These are phyloP conservation scores for Macropodus opercularis DNA, from an alignment of 2,797 vertebrate genomes.

Conservation along the genomic window DNA sequence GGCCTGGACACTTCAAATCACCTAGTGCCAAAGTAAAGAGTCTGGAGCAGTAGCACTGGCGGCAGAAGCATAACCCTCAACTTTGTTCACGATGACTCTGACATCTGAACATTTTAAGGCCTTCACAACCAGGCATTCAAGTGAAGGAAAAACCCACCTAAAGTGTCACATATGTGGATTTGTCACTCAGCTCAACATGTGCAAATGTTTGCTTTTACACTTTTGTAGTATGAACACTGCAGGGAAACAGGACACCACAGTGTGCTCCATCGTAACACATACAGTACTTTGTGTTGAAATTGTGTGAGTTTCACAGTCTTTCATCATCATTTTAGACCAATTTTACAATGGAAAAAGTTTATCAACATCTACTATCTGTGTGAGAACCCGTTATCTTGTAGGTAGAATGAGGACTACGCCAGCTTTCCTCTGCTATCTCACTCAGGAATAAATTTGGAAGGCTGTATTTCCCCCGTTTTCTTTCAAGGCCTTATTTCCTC, in stretches of 20 bases:
- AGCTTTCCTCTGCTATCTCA: slow-evolving; percentile 59
- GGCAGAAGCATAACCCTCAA: slow-evolving; percentile 29
- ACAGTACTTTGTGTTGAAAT: slow-evolving; percentile 47
- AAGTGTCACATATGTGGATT: background rate
- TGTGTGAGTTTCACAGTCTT: slow-evolving; percentile 68
- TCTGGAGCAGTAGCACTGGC: slow-evolving; percentile 53
- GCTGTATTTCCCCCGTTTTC: slow-evolving; percentile 50
- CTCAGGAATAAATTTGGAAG: slow-evolving; percentile 71
- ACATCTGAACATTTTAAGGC: slow-evolving; percentile 17
- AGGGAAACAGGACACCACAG: slow-evolving; percentile 43
- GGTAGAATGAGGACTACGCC: slow-evolving; percentile 25
- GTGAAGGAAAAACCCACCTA: slow-evolving; percentile 28
- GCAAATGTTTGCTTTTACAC: slow-evolving; percentile 35
- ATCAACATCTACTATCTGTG: slow-evolving; percentile 55
- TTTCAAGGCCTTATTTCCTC: slow-evolving; percentile 57
- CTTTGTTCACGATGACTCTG: slow-evolving; percentile 29
- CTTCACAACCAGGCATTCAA: slow-evolving; percentile 14
- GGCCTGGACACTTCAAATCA: slow-evolving; percentile 65
- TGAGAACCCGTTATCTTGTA: slow-evolving; percentile 21
- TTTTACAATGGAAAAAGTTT: slow-evolving; percentile 69
- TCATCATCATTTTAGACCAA: slow-evolving; percentile 74
- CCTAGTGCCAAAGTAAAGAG: slow-evolving; percentile 74
- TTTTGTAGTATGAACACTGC: slow-evolving; percentile 36
- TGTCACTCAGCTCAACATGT: slow-evolving; percentile 17
- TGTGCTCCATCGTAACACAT: slow-evolving; percentile 39